Evolutionary conservation across 2,888 invertebrate genomes (phyloP).

Genomic region (Meteorus colon): DNA sequence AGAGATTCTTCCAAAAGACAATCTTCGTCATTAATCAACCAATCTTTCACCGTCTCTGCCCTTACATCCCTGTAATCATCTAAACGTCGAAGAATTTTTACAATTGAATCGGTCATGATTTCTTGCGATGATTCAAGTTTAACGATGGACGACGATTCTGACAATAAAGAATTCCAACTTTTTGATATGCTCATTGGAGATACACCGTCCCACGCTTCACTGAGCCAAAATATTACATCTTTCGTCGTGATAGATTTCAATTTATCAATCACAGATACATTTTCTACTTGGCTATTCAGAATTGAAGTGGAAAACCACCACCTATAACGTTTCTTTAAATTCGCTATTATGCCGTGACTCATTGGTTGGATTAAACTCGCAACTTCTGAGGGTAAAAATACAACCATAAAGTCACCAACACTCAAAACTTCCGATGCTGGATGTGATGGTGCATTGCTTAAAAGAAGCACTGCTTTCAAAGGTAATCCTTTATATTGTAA

Average conservation of each 20-base stretch:
- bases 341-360: slow-evolving; percentile 15
- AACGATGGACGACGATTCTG: no score
- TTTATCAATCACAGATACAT: slow-evolving; percentile 11
- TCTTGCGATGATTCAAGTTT: no score
- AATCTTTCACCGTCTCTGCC: no score
- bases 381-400: neutral
- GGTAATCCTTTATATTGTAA: neutral
- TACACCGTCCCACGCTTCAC: slow-evolving; percentile 18
- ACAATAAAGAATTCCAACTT: slow-evolving; percentile 1
- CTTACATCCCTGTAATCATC: no score
- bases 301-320: slow-evolving; percentile 1
- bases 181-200: neutral
- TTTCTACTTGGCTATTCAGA: slow-evolving; percentile 6
- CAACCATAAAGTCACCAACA: slow-evolving; percentile 4
- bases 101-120: no score
- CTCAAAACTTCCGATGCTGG: neutral
- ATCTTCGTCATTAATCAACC: no score
- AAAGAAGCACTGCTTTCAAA: neutral
- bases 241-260: slow-evolving; percentile 26
- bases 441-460: neutral
- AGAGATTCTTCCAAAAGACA: no score
- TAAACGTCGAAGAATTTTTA: no score
- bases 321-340: slow-evolving; percentile 12
- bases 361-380: slow-evolving; percentile 10
- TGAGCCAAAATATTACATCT: slow-evolving; percentile 38